Evolutionary conservation across 2,888 invertebrate genomes (phyloP).

Genomic region (Mellilla xanthometata): DNA sequence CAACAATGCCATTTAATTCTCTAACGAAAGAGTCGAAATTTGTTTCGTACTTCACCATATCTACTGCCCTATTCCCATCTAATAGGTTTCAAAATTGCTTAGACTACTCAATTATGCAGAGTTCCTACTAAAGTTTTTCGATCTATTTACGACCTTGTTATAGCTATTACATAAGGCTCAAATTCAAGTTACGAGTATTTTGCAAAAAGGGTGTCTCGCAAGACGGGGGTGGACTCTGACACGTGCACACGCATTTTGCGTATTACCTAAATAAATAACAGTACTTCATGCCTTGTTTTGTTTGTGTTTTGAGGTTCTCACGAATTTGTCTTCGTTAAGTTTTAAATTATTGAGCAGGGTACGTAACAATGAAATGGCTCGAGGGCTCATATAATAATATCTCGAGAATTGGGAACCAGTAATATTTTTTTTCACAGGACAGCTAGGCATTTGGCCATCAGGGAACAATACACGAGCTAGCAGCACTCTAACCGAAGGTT

Average conservation of each 20-base stretch:
- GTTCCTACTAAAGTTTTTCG: constrained; percentile 21
- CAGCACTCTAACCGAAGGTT: no score
- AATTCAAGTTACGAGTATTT: constrained; percentile 22
- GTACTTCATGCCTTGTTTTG: constrained; percentile 49
- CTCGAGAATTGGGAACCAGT: no score
- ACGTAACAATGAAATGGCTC: background rate
- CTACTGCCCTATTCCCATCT: constrained; percentile 21
- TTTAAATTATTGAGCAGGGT: constrained; percentile 22
- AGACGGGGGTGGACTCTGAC: constrained; percentile 52
- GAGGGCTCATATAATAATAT: background rate
- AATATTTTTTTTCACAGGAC: no score
- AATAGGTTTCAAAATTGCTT: constrained; percentile 41
- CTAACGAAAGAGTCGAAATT: constrained; percentile 62
- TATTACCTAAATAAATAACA: constrained; percentile 78
- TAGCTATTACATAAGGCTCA: constrained; percentile 34
- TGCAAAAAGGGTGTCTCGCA: constrained; percentile 33
- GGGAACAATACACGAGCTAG: no score
- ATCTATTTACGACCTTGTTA: constrained; percentile 18
- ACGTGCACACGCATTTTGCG: constrained; percentile 76
- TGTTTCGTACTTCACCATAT: constrained; percentile 25
- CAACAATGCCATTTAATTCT: constrained; percentile 80
- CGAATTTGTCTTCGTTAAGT: constrained; percentile 55
- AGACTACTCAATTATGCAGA: constrained; percentile 25
- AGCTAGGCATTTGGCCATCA: no score
- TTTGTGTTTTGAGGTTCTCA: constrained; percentile 65